Conservation (phyloP, 2,797 vertebrate species). For the Rhinophrynus dorsalis region DNA sequence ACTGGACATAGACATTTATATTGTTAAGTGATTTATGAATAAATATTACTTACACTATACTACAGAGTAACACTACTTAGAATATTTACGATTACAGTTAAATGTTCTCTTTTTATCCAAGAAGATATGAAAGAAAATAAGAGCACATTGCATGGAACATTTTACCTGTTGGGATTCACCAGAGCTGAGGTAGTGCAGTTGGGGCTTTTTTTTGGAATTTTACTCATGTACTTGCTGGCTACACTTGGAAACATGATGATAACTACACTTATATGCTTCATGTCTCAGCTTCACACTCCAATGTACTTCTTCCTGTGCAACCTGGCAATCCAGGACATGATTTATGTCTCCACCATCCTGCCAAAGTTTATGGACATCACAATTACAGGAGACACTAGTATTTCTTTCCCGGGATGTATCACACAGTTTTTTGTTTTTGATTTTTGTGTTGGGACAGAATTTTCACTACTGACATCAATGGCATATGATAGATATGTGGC, state of each 20-base stretch:
- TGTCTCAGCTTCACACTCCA: background rate
- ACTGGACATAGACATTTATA: too few relatives aligned
- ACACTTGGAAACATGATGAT: constrained; percentile 30
- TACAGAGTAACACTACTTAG: too few relatives aligned
- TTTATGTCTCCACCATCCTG: constrained; percentile 25
- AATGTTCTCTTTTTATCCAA: too few relatives aligned
- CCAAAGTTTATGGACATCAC: constrained; percentile 47
- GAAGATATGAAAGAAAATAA: too few relatives aligned
- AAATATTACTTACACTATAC: too few relatives aligned
- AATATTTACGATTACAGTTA: too few relatives aligned
- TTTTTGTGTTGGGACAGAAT: constrained; percentile 50
- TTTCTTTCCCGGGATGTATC: constrained; percentile 54
- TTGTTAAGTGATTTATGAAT: too few relatives aligned
- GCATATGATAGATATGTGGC: constrained; percentile 48
- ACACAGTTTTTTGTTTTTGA: constrained; percentile 55
- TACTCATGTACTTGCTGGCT: background rate
- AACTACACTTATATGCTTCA: constrained; percentile 4
- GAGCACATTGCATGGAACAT: background rate
- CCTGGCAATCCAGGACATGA: constrained; percentile 35
- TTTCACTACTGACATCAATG: constrained; percentile 43
- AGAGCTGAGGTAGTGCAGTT: background rate
- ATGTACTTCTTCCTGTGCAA: constrained; percentile 48
- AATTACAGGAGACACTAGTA: constrained; percentile 32
- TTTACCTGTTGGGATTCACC: constrained; percentile 5
- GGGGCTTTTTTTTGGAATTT: background rate